phyloP scores from a whole-genome alignment of 2,113 vertebrate species.

The Pipra filicauda region DNA sequence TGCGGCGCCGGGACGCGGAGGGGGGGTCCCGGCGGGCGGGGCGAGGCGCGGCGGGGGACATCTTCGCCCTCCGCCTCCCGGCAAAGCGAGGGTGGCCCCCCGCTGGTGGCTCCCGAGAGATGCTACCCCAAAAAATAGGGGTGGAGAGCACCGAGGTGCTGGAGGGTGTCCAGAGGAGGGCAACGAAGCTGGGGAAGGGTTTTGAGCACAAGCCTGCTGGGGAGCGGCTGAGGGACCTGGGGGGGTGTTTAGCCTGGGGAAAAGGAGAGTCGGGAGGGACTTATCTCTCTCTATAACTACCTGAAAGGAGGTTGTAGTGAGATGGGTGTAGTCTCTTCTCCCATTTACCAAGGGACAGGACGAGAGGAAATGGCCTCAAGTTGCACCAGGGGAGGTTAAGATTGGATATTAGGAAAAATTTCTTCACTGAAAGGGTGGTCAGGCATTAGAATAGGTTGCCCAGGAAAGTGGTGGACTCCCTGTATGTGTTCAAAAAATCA shows the following conservation, averaged over 20 bases:
- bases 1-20: neutral
- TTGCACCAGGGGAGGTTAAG: neutral
- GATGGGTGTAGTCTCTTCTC: neutral
- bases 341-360: neutral
- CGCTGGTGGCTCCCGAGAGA: rapidly evolving
- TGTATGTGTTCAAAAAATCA: neutral
- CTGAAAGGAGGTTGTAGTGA: neutral
- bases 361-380: neutral
- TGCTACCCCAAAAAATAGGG: neutral
- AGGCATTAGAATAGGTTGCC: neutral
- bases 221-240: neutral
- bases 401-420: neutral
- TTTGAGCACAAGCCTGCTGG: neutral
- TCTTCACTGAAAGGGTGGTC: neutral
- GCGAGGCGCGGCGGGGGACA: neutral
- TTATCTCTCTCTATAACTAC: too few relatives aligned
- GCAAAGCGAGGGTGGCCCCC: neutral
- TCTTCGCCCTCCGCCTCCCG: neutral
- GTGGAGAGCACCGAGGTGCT: rapidly evolving
- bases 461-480: neutral
- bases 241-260: neutral
- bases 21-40: neutral
- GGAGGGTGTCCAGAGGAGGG: neutral
- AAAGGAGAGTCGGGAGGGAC: neutral
- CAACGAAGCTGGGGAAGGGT: neutral